phyloP scores from a whole-genome alignment of 1,140 invertebrate species.

The Drosophila tristis region DNA sequence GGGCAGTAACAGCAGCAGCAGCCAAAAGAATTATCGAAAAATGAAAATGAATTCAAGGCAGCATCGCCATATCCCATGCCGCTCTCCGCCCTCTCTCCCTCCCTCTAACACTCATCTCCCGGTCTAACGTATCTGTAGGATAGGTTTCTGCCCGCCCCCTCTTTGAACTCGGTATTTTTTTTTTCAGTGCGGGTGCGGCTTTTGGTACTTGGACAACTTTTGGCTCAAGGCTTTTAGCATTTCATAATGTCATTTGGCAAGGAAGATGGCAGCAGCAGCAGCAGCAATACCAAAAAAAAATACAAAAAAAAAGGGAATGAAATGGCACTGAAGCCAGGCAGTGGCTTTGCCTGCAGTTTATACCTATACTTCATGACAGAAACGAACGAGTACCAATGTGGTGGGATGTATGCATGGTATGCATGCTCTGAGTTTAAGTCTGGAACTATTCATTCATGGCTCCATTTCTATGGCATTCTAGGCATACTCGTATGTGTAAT shows the following conservation, averaged over 20 bases:
- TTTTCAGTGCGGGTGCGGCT: constrained; percentile 27
- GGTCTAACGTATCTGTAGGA: not conserved
- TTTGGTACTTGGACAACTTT: constrained; percentile 51
- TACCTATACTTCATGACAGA: constrained; percentile 45
- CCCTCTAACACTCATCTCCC: not conserved
- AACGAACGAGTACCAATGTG: constrained; percentile 5
- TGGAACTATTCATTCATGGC: no score
- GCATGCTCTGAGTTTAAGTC: no score
- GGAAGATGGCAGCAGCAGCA: constrained; percentile 33
- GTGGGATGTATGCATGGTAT: no score
- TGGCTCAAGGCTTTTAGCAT: constrained; percentile 62
- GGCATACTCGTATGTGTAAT: no score
- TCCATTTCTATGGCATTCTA: no score
- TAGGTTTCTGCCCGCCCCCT: constrained; percentile 1
- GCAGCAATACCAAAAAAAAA: constrained; percentile 5
- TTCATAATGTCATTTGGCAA: constrained; percentile 57
- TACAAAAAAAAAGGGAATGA: constrained; percentile 24
- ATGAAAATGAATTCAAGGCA: constrained; percentile 81
- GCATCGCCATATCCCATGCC: constrained; percentile 5
- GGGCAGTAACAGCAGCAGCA: constrained; percentile 32
- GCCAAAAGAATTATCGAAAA: constrained; percentile 76
- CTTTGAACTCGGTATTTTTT: constrained; percentile 8
- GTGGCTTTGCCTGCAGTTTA: constrained; percentile 43
- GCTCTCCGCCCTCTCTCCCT: not conserved
- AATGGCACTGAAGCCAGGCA: constrained; percentile 29